These are phyloP conservation scores for Semotilus atromaculatus DNA, from an alignment of 2,797 vertebrate species.

Conservation along the genomic window DNA sequence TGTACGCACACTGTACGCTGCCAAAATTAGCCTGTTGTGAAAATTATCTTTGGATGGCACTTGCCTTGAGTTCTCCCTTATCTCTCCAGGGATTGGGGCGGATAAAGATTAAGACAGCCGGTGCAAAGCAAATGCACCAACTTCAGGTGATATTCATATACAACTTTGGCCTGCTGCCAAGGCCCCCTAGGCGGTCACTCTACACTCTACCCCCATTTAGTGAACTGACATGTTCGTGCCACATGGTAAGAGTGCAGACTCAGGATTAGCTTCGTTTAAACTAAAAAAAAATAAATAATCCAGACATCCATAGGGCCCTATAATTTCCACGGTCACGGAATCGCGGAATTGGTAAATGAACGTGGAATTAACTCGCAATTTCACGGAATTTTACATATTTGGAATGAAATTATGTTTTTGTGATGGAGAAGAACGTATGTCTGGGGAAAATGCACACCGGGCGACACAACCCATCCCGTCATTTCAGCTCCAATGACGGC, in stretches of 20 bases:
- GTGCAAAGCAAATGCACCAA: background rate
- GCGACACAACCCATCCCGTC: too few species aligned
- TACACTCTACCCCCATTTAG: background rate
- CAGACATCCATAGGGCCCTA: background rate
- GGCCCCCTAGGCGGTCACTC: background rate
- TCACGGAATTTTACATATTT: too few species aligned
- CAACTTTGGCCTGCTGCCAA: background rate
- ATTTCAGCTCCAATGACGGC: too few species aligned
- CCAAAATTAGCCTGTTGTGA: conserved; percentile 1
- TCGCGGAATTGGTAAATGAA: too few species aligned
- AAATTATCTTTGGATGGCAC: background rate
- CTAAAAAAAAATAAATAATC: background rate
- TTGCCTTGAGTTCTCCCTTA: background rate
- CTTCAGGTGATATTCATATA: background rate
- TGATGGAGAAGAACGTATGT: too few species aligned
- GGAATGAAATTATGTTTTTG: too few species aligned
- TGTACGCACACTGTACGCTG: background rate
- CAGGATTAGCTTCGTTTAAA: conserved; percentile 4
- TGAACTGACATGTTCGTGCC: conserved; percentile 8
- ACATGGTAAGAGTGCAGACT: background rate
- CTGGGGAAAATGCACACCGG: too few species aligned
- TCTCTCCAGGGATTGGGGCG: background rate
- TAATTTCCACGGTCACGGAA: too few species aligned
- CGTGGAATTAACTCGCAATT: too few species aligned
- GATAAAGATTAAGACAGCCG: background rate